Conservation (phyloP, 2,797 vertebrate species). For the Melanotaenia boesemani region DNA sequence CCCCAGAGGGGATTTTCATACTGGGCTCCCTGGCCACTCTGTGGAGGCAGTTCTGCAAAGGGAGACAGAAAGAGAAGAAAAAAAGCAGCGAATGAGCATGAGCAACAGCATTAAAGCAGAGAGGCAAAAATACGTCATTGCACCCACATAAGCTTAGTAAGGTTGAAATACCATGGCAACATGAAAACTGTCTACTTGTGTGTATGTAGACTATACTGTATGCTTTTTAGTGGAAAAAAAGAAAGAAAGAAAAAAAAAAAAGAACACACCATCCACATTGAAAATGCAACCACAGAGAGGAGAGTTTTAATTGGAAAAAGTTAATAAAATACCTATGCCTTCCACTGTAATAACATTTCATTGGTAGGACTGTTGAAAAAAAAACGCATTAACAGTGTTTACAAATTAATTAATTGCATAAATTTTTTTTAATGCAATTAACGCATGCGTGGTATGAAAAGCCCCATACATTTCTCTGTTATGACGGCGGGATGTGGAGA, state of each 20-base stretch:
- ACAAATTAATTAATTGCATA: too few species aligned
- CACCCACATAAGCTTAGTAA: conserved; percentile 45
- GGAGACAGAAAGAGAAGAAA: conserved; percentile 51
- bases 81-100: conserved; percentile 24
- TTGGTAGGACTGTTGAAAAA: too few species aligned
- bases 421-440: too few species aligned
- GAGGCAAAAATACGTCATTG: conserved; percentile 43
- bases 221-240: conserved; percentile 13
- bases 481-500: too few species aligned
- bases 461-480: too few species aligned
- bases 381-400: too few species aligned
- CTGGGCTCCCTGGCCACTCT: conserved; percentile 91
- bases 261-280: conserved; percentile 35
- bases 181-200: conserved; percentile 18
- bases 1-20: conserved; percentile 97
- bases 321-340: conserved; percentile 8
- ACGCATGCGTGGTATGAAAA: too few species aligned
- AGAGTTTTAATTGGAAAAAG: conserved; percentile 27
- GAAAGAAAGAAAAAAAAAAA: conserved; percentile 12
- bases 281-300: conserved; percentile 3
- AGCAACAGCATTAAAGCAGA: conserved; percentile 30
- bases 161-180: conserved; percentile 60
- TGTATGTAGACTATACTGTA: conserved; percentile 10
- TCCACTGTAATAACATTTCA: too few species aligned
- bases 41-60: conserved; percentile 86